Evolutionary conservation across 2,113 vertebrate species (phyloP).

Genomic region (Carettochelys insculpta): DNA sequence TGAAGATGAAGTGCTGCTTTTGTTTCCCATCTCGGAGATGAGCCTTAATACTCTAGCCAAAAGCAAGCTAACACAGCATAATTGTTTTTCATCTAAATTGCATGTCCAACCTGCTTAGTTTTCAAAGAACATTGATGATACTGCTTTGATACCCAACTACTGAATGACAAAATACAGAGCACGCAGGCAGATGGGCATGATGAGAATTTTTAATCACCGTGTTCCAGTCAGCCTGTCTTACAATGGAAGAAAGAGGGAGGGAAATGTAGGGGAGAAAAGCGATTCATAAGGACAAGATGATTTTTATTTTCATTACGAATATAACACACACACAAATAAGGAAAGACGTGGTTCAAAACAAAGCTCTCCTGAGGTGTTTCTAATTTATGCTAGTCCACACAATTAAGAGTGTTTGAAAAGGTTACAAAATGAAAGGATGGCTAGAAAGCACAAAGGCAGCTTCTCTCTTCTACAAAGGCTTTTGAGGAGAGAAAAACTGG

Average conservation of each 20-base stretch:
- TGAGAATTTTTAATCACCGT: constrained; percentile 67
- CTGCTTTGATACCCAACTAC: constrained; percentile 69
- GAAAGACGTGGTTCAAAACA: constrained; percentile 57
- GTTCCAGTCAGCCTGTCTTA: constrained; percentile 34
- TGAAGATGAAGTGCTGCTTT: constrained; percentile 76
- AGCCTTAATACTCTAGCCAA: constrained; percentile 74
- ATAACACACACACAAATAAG: background rate
- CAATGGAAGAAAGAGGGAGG: background rate
- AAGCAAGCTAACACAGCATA: constrained; percentile 74
- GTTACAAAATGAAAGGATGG: constrained; percentile 65
- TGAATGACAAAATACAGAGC: constrained; percentile 66
- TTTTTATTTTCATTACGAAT: constrained; percentile 59
- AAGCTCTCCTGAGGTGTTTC: constrained; percentile 63
- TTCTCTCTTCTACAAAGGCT: constrained; percentile 41
- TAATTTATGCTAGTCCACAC: constrained; percentile 55
- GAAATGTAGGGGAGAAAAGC: background rate
- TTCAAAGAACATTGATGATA: constrained; percentile 73
- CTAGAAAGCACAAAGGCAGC: constrained; percentile 57
- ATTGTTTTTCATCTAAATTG: constrained; percentile 80
- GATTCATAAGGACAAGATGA: constrained; percentile 47
- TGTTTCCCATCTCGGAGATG: constrained; percentile 73
- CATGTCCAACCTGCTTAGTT: constrained; percentile 73
- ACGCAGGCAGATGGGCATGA: constrained; percentile 39
- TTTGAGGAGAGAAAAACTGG: constrained; percentile 50
- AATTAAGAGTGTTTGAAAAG: constrained; percentile 50